Base-by-base conservation (phyloP, 2,797 vertebrate species). In the Notolepis coatsorum region DNA sequence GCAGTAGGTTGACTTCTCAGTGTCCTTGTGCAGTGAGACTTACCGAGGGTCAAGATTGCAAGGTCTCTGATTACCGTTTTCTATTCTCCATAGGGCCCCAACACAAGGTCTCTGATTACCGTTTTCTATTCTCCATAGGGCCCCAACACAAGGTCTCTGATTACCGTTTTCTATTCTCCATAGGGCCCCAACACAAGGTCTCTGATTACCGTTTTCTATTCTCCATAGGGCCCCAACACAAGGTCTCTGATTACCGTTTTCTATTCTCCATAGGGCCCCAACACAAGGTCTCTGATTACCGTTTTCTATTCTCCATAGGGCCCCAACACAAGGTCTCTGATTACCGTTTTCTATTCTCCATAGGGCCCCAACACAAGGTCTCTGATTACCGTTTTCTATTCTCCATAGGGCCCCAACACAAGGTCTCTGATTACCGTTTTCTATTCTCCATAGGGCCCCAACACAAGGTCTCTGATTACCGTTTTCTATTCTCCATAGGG, bases 141-240 rank as follows among this genome's bases (percentile, higher is more conserved):
- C 23, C n/a, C 28, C n/a, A 15, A 15, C 0, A 1, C 21, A 2
- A 45, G 17, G 21, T 2, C 30, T 20, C 10, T 1, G 23, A 18
- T 50, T 47, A 18, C 50, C 25, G 33, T 50, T 37, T 30, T 4
- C 37, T 49, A 25, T 47, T 65, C 53, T 20, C 21, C 50, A 17
- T 12, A 27, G n/a, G 15, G 2, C 23, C n/a, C 28, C n/a, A 15
- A 15, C 0, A 1, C 21, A 2, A 45, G 17, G 21, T 2, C 30
- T 20, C 10, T 1, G 23, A 18, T 50, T 47, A 18, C 50, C 25
- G 33, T 50, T 37, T 30, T 4, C 37, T 49, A 25, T 47, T 65
- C 53, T 20, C 21, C 50, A 17, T 12, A 27, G n/a, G 15, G 2
- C 23, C n/a, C 28, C n/a, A 15, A 15, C 0, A 1, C 21, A 2